Base-by-base conservation (phyloP, 2,113 vertebrate genomes). In the Cyanoliseus patagonus region DNA sequence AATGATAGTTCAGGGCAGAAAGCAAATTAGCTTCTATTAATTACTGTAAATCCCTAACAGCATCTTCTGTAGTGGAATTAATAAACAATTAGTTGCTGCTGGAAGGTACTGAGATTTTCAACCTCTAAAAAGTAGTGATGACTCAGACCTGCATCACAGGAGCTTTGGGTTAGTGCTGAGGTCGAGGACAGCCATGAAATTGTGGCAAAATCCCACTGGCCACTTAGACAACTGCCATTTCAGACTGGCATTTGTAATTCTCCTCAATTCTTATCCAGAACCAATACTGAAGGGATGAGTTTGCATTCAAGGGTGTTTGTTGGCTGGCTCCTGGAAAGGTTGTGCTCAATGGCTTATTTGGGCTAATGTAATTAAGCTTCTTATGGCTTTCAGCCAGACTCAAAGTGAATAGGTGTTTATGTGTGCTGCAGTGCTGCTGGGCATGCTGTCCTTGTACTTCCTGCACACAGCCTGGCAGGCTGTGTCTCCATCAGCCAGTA, bases 281-380 rank as follows among this genome's bases (percentile, higher is more conserved):
- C 46, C 46, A 31, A 18, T 46, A 39, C 49, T 41, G 79, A 83
- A 77, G 23, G 55, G 68, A 70, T 74, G 75, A 86, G 64, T 93
- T 94, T 84, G 47, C 75, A 78, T 91, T 83, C 79, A 86, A 83
- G 82, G 25, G 7, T 15, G 20, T 75, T 80, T 80, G 24, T 46
- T 28, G 18, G 46, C 82, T 5, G 27, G 69, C 90, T 87, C 64
- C 55, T 78, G 83, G 77, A 80, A 66, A 7, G 14, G 33, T 81
- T 95, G 83, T 88, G 53, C 82, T 92, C 79, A 95, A 73, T 77
- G 81, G 91, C 82, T 93, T 90, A 93, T 74, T 80, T 83, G 85
- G 82, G 49, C 82, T 95, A 94, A 96, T 94, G 84, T 91, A 90
- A 91, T 92, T 94, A 96, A 94, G 87, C 53, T 86, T 73, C 78